Conservation (phyloP, 2,113 vertebrate genomes). For the Chaetops frenatus region DNA sequence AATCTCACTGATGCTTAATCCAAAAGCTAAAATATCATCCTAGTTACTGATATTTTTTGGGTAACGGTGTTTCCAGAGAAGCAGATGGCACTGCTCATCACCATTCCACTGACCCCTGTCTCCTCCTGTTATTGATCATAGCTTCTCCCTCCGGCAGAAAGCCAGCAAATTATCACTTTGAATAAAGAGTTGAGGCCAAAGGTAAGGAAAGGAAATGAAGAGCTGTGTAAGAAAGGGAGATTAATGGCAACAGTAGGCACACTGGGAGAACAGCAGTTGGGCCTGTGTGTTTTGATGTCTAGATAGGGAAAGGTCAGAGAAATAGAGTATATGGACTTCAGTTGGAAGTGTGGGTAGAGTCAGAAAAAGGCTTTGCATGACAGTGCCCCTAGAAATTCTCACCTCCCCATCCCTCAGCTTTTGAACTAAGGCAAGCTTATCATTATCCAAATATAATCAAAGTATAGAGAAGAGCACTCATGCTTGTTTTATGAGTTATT, state of each 20-base stretch:
- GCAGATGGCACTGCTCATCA: constrained; percentile 47
- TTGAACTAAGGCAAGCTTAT: background rate
- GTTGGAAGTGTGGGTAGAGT: background rate
- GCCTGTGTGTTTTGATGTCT: constrained; percentile 35
- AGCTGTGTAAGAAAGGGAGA: constrained; percentile 41
- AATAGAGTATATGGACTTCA: constrained; percentile 15
- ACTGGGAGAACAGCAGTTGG: constrained; percentile 30
- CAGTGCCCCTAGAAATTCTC: constrained; percentile 6
- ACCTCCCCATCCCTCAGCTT: constrained; percentile 20
- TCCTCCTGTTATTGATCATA: constrained; percentile 59
- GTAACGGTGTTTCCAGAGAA: constrained; percentile 1
- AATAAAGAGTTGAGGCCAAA: constrained; percentile 58
- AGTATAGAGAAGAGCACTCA: background rate
- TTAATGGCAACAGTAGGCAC: constrained; percentile 42
- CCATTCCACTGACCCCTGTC: constrained; percentile 38
- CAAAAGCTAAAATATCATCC: constrained; percentile 26
- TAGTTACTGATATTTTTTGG: constrained; percentile 39
- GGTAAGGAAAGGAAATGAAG: constrained; percentile 49
- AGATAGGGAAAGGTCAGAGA: constrained; percentile 38
- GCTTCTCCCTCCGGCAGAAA: constrained; percentile 35
- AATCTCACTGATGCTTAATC: background rate
- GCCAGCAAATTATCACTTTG: constrained; percentile 57
- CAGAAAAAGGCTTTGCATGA: constrained; percentile 1
- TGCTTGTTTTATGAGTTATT: background rate
- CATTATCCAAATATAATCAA: background rate